Conservation (phyloP, 2,888 invertebrate genomes). For the Xestia sexstrigata region DNA sequence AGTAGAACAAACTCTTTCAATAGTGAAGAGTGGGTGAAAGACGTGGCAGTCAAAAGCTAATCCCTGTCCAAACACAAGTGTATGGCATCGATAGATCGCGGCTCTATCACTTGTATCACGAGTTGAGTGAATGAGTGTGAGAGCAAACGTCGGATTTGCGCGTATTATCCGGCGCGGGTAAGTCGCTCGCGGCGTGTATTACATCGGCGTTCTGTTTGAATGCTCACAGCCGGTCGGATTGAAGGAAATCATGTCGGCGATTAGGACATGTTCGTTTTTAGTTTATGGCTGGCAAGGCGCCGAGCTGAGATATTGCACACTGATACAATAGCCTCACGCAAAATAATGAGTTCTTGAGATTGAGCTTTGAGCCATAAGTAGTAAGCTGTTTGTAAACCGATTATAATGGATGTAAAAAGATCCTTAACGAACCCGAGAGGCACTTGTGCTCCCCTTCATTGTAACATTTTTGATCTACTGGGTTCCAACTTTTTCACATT, state of each 20-base stretch:
- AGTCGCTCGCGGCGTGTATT: slow-evolving; percentile 17
- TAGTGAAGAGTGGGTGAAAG: neutral
- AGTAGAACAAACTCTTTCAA: neutral
- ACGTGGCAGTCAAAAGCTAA: slow-evolving; percentile 20
- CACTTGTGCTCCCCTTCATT: neutral
- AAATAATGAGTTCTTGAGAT: neutral
- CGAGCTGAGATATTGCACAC: neutral
- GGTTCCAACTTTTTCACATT: neutral
- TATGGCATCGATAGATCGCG: neutral
- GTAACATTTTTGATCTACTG: neutral
- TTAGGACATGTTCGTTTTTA: neutral
- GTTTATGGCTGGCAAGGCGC: neutral
- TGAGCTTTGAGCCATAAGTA: neutral
- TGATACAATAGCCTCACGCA: neutral
- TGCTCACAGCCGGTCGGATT: slow-evolving; percentile 1
- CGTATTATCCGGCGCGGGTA: slow-evolving; percentile 34
- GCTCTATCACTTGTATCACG: slow-evolving; percentile 4
- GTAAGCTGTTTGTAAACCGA: neutral
- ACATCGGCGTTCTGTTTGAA: slow-evolving; percentile 16
- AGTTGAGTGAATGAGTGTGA: slow-evolving; percentile 2
- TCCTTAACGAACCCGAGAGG: neutral
- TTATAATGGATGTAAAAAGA: neutral
- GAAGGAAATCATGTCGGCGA: slow-evolving; percentile 12
- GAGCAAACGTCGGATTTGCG: slow-evolving; percentile 31
- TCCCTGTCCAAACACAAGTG: slow-evolving; percentile 30